Conservation (phyloP, 2,888 invertebrate species). For the Cyaniris semiargus region DNA sequence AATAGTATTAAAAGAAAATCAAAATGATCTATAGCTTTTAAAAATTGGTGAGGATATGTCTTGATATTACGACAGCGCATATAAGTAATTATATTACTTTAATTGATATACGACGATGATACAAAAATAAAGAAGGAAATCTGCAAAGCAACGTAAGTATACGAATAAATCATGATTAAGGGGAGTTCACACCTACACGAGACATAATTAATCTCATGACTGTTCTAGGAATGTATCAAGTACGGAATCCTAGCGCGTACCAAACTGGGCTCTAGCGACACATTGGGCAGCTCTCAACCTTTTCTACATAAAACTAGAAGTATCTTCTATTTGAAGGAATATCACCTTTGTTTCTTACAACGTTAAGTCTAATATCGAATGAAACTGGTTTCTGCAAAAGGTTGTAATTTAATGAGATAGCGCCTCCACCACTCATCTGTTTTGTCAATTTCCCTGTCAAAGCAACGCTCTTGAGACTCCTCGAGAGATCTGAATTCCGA, state of each 20-base stretch:
- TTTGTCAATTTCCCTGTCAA: slow-evolving; percentile 16
- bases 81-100: no score
- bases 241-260: background rate
- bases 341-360: background rate
- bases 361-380: background rate
- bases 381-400: background rate
- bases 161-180: no score
- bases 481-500: background rate
- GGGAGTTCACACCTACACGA: no score
- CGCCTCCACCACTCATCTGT: slow-evolving; percentile 22
- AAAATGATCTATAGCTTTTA: no score
- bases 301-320: background rate
- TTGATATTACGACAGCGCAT: no score
- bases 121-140: no score
- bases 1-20: background rate
- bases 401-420: slow-evolving; percentile 20
- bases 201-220: background rate
- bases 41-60: no score
- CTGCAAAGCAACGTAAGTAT: no score
- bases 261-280: background rate
- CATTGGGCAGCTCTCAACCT: background rate
- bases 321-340: background rate
- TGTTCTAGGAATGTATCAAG: background rate
- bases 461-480: background rate
- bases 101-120: no score